phyloP scores from a whole-genome alignment of 2,797 vertebrate genomes.

The Sebastes hopkinsi region DNA sequence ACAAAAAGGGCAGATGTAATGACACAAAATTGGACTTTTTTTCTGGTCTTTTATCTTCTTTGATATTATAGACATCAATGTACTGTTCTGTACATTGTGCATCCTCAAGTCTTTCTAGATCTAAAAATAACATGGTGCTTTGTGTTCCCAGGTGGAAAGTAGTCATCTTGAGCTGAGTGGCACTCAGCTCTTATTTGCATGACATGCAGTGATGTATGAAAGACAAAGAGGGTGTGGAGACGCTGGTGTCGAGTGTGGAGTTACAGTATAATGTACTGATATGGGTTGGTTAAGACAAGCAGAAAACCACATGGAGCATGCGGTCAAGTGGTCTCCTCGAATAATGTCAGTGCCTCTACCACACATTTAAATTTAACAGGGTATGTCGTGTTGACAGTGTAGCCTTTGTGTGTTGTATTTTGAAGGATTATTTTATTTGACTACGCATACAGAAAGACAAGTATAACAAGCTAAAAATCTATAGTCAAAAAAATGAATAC shows the following conservation, averaged over 20 bases:
- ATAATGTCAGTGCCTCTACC: background rate
- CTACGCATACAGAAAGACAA: background rate
- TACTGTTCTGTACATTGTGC: background rate
- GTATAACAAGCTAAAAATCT: background rate
- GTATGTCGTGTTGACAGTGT: background rate
- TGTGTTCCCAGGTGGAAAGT: background rate
- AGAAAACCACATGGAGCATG: background rate
- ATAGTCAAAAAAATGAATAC: background rate
- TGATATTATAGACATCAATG: background rate
- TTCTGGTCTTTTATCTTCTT: background rate
- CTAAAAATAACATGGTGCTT: background rate
- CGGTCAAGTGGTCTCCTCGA: background rate
- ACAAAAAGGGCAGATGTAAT: background rate
- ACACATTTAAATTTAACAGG: background rate
- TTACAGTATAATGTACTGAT: background rate
- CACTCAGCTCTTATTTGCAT: conserved; percentile 41
- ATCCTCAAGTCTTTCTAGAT: background rate
- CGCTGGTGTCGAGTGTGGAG: background rate
- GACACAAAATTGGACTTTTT: background rate
- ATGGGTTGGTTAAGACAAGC: background rate
- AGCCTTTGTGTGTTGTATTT: background rate
- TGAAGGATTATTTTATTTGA: background rate
- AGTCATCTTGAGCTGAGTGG: background rate
- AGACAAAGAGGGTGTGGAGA: conserved; percentile 35
- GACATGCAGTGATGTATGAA: conserved; percentile 28